Base-by-base conservation (phyloP, 1,140 invertebrate species). In the Drosophila quadrilineata region DNA sequence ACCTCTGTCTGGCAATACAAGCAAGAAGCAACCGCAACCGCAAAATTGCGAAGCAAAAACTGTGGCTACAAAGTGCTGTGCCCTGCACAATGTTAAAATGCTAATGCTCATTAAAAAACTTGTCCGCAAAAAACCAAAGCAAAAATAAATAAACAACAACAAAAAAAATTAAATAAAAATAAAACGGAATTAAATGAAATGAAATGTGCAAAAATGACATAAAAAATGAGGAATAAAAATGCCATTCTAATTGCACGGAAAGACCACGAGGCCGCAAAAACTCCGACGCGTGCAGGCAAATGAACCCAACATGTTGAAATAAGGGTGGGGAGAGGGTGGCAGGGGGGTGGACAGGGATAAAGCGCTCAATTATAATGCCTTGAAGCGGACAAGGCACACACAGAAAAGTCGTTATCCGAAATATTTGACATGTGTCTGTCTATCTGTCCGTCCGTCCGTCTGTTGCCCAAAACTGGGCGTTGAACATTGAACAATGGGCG, bases 371-470 rank as follows among this genome's bases (percentile, higher is more conserved):
- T 82, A 84, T 77, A 69, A 60, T 57, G 73, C 62, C 69, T 84
- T 54, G 36, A n/a, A 45, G 36, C 63, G 33, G 33, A 62, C 35
- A 41, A 35, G 28, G 16, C 21, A 31, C 28, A 54, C 66, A 80
- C n/a, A n/a, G n/a, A 56, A 73, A 82, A 77, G 77, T 74, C 77
- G 76, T 84, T 84, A 84, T 85, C 79, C 72, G 52, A 84, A 77
- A 77, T 84, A 84, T 84, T 77, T 84, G 73, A 77, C 73, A 84
- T 77, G 62, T 68, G 69, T 64, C 60, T 65, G 54, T 59, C 45
- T 6, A 4, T 6, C 8, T 6, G 2, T 4, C 0, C 10, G 31
- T n/a, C n/a, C n/a, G n/a, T n/a, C n/a, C n/a, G n/a, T n/a, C n/a
- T n/a, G n/a, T n/a, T n/a, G n/a, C n/a, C n/a, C n/a, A n/a, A n/a